These are phyloP conservation scores for Naso thynnoides DNA, from an alignment of 2,797 vertebrate species.

Conservation along the genomic window DNA sequence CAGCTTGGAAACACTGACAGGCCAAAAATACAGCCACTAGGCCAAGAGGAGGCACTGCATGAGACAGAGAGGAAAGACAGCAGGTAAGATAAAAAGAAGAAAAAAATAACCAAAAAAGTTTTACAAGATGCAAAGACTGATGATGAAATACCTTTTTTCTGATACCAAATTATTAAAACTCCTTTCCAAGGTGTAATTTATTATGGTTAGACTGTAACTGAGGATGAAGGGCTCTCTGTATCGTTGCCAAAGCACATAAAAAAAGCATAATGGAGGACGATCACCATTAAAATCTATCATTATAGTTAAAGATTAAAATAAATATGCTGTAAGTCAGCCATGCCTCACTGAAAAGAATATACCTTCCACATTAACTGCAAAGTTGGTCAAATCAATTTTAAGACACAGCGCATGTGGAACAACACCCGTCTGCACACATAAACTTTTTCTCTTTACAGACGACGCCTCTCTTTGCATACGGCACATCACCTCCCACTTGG, in stretches of 20 bases:
- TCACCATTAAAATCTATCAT: neutral
- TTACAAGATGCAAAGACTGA: neutral
- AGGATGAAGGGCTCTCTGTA: neutral
- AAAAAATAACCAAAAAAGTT: too few relatives aligned
- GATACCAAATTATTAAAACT: neutral
- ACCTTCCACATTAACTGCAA: conserved; percentile 9
- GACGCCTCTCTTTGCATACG: conserved; percentile 22
- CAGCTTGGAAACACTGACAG: neutral
- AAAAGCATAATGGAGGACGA: neutral
- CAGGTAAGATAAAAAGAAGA: too few relatives aligned
- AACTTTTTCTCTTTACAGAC: conserved; percentile 67
- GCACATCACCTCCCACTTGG: conserved; percentile 48
- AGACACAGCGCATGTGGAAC: conserved; percentile 19
- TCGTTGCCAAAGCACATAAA: neutral
- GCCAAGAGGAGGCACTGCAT: too few relatives aligned
- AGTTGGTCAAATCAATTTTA: conserved; percentile 37
- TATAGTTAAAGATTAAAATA: neutral
- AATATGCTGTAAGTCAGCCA: neutral
- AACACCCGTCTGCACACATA: conserved; percentile 31
- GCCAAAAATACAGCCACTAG: neutral
- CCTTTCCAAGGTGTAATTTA: neutral
- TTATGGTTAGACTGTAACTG: neutral
- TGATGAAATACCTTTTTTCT: neutral
- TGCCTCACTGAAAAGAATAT: neutral
- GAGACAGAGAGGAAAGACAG: conserved; percentile 13